Conservation (phyloP, 1,140 invertebrate genomes). For the Drosophila rhopaloa region DNA sequence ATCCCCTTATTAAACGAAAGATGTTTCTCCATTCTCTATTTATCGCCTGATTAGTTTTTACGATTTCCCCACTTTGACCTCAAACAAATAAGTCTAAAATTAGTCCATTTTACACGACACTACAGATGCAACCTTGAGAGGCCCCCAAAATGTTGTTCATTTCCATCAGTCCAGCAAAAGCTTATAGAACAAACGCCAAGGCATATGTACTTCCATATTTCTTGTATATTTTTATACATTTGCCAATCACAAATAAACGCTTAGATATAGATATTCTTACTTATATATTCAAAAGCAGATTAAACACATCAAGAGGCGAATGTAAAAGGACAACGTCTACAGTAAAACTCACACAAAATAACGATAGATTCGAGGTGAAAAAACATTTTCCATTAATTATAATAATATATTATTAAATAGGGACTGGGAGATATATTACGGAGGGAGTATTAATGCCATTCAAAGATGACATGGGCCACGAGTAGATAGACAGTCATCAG, state of each 20-base stretch:
- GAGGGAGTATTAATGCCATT: constrained; percentile 86
- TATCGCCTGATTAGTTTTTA: background rate
- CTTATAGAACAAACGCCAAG: background rate
- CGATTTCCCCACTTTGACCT: constrained; percentile 1
- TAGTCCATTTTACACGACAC: constrained; percentile 11
- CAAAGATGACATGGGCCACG: constrained; percentile 88
- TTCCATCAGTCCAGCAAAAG: constrained; percentile 16
- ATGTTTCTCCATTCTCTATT: background rate
- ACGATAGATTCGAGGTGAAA: constrained; percentile 5
- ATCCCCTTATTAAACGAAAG: background rate
- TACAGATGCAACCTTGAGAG: constrained; percentile 8
- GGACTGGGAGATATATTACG: background rate
- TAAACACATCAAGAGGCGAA: constrained; percentile 36
- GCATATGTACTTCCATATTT: constrained; percentile 11
- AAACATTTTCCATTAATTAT: constrained; percentile 5
- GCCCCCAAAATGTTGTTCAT: constrained; percentile 6
- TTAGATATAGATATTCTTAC: constrained; percentile 19
- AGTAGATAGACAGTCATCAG: constrained; percentile 89
- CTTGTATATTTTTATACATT: constrained; percentile 20
- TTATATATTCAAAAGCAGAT: background rate
- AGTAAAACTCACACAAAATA: constrained; percentile 13
- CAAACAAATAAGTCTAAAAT: constrained; percentile 27
- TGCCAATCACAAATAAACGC: constrained; percentile 15
- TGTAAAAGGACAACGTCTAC: constrained; percentile 19
- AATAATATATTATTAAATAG: constrained; percentile 9